Evolutionary conservation across 2,888 invertebrate species (phyloP), one percentile per base, ranked within the genome.

Genomic region (Drosophila siamana): DNA sequence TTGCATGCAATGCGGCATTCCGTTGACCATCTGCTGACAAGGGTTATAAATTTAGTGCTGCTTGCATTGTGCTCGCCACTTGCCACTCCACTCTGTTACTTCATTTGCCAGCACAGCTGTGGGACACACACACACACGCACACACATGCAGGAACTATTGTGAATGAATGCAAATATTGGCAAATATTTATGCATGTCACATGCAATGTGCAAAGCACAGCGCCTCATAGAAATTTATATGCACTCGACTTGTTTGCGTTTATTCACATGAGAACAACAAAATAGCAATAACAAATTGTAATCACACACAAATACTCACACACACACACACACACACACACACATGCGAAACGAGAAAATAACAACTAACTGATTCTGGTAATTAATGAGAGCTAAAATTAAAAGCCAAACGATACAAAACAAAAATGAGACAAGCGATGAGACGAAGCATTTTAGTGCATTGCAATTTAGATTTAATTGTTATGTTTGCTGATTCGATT

Each of bases 151-250:
- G 41, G 9, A 4, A 33, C 57, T 50, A 52, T 70, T 80, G 78
- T 54, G 56, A 72, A 76, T 74, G 56, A 47, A 48, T 63, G 69
- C 80, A 78, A 76, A 80, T 71, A 86, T 87, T 70, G 70, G 63
- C 64, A 74, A 82, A 78, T 83, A 78, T 84, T 84, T 84, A 83
- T 83, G 73, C 80, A 77, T 69, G 80, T 71, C 75, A 70, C 69
- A 64, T 50, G 54, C 76, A 78, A 48, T 43, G 54, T 43, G 54
- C 48, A 15, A 4, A 50, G 66, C 30, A 57, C 59, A 62, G 30
- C n/a, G 54, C 59, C 52, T 68, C 50, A 54, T 47, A 71, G 44
- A 63, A 62, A 61, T 64, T 52, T 69, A 48, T 63, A 48, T 65
- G 66, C 63, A 72, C 48, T 73, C 61, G 26, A 50, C 61, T 69